Evolutionary conservation across 2,113 vertebrate species (phyloP), one percentile per base, ranked within the genome.

Genomic region (Porphyrio hochstetteri): DNA sequence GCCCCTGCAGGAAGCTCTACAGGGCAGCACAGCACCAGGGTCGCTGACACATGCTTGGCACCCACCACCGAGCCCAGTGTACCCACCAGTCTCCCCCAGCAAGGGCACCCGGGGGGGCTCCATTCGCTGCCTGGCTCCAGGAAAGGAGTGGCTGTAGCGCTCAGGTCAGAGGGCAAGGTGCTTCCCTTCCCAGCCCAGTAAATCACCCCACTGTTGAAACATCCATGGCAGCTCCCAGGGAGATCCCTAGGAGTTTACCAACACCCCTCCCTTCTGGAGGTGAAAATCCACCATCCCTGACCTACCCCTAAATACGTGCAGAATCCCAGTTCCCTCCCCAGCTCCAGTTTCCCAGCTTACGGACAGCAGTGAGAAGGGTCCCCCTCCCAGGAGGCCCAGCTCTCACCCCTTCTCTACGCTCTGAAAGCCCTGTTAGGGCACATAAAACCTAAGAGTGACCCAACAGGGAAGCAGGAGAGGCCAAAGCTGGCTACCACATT

Each of bases 1-100:
- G 98, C 56, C 99, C 99, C 93, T 99, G 99, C 61, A 99, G 97
- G 93, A 99, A 99, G 96, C 97, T 99, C 99, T 99, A 93, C 48
- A 64, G 83, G 82, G 27, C 83, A 86, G 90, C 82, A 92, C 63
- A 84, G 55, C 14, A 16, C 70, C 55, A 92, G 36, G 10, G 36
- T 94, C 85, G 95, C 21, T 1, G 1, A 83, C 42, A 90, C 29
- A 57, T 3, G 25, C 42, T 88, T 9, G 10, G 18, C 50, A 86
- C 16, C 24, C 60, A 27, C 10, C 36, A 84, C 5, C 6, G 23
- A 80, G 64, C 24, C 65, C 8, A 57, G 3, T 8, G 16, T 44
- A 63, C 46, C 55, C 72, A 70, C 10, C 52, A 85, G 36, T n/a
- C 35, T 78, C 25, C 46, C 18, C 8, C 46, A 60, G 7, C 19